Conservation (phyloP, 2,888 invertebrate genomes). For the Biston stratarius region DNA sequence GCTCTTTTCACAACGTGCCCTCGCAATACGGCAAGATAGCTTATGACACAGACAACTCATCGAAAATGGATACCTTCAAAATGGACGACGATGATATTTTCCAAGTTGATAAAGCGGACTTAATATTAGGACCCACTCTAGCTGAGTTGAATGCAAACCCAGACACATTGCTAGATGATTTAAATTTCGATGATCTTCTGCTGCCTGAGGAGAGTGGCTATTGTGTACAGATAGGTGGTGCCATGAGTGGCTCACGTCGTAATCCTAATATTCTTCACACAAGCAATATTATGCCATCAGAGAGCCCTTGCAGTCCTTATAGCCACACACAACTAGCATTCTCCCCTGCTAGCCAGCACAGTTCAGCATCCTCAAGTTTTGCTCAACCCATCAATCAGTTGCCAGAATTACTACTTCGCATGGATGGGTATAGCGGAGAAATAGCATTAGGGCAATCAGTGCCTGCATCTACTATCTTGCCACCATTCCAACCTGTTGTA, state of each 20-base stretch:
- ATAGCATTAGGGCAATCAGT: constrained; percentile 88
- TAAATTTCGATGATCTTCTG: constrained; percentile 94
- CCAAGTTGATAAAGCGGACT: constrained; percentile 94
- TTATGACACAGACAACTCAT: constrained; percentile 73
- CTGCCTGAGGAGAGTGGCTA: constrained; percentile 90
- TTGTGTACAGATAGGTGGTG: constrained; percentile 82
- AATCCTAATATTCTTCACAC: constrained; percentile 57
- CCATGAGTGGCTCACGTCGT: constrained; percentile 76
- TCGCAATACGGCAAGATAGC: constrained; percentile 74
- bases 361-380: constrained; percentile 83
- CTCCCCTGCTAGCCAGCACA: constrained; percentile 89
- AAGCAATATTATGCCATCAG: constrained; percentile 62
- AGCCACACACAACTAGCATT: constrained; percentile 83
- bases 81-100: constrained; percentile 96
- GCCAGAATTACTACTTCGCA: constrained; percentile 90
- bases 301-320: constrained; percentile 85
- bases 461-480: constrained; percentile 85
- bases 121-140: constrained; percentile 93
- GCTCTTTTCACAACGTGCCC: constrained; percentile 75
- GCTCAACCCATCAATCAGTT: constrained; percentile 76
- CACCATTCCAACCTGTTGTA: constrained; percentile 73
- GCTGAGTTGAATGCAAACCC: constrained; percentile 95
- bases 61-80: constrained; percentile 88
- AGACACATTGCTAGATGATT: constrained; percentile 92
- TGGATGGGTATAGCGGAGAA: constrained; percentile 86